These are phyloP conservation scores for Tenthredo distinguenda DNA, from an alignment of 2,888 invertebrate species.

Conservation along the genomic window DNA sequence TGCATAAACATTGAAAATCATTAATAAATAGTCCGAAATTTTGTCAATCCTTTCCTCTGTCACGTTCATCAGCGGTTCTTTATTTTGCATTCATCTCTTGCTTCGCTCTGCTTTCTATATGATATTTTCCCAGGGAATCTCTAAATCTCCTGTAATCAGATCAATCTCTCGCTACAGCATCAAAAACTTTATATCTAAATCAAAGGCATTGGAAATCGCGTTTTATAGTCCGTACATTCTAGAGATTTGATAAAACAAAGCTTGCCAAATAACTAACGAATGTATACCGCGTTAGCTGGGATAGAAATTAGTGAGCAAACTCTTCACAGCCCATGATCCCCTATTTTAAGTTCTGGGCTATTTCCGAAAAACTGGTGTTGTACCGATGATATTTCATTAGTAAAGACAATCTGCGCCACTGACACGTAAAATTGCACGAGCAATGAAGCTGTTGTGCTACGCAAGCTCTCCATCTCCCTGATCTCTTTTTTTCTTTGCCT, in stretches of 20 bases:
- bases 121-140: not conserved
- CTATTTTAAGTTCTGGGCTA: not conserved
- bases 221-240: not conserved
- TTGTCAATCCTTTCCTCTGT: not conserved
- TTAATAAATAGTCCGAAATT: not conserved
- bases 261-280: not conserved
- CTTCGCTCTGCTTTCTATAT: not conserved
- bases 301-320: not conserved
- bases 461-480: not conserved
- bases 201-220: not conserved
- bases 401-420: not conserved
- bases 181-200: not conserved
- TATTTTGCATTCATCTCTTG: not conserved
- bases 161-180: not conserved
- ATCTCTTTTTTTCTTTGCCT: not conserved
- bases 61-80: not conserved
- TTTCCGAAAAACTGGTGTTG: not conserved
- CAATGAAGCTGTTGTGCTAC: not conserved
- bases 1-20: not conserved
- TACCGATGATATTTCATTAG: not conserved
- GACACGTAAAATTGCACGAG: not conserved
- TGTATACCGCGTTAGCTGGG: not conserved
- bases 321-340: not conserved
- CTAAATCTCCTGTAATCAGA: not conserved
- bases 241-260: not conserved